These are phyloP conservation scores for Cotesia glomerata DNA, from an alignment of 1,140 invertebrate genomes.

Conservation along the genomic window DNA sequence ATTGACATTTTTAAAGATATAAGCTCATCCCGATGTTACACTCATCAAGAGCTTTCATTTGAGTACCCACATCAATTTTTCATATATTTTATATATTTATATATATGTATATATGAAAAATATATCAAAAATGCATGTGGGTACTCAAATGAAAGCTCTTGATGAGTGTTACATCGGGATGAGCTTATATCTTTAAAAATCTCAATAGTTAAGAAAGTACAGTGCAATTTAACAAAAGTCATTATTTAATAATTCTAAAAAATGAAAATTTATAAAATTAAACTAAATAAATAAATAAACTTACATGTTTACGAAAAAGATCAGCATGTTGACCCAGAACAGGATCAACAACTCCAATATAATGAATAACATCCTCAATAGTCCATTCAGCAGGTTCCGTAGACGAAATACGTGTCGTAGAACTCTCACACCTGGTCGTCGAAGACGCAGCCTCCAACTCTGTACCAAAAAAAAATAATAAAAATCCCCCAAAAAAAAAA, in stretches of 20 bases:
- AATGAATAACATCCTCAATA: slow-evolving; percentile 92
- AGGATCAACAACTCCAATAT: slow-evolving; percentile 84
- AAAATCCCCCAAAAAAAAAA: not conserved
- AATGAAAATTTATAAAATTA: too few relatives aligned
- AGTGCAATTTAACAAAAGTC: not conserved
- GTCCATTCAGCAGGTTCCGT: slow-evolving; percentile 86
- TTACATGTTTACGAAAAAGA: slow-evolving; percentile 91
- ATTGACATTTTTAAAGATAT: too few relatives aligned
- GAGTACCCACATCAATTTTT: too few relatives aligned
- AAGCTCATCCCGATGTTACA: too few relatives aligned
- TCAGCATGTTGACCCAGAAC: slow-evolving; percentile 86
- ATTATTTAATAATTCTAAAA: too few relatives aligned
- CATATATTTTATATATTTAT: too few relatives aligned
- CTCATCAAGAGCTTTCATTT: too few relatives aligned
- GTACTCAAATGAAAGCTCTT: too few relatives aligned
- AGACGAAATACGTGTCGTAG: slow-evolving; percentile 49
- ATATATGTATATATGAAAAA: too few relatives aligned
- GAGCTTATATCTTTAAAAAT: too few relatives aligned
- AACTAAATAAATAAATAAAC: slow-evolving; percentile 60
- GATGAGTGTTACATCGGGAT: too few relatives aligned
- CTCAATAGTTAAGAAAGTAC: slow-evolving; percentile 6
- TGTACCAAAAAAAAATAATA: slow-evolving; percentile 26
- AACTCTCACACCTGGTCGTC: slow-evolving; percentile 64
- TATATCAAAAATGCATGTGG: too few relatives aligned
- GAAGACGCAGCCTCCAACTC: slow-evolving; percentile 72